Evolutionary conservation across 2,888 invertebrate genomes (phyloP).

Genomic region (Epistrophella euchroma): DNA sequence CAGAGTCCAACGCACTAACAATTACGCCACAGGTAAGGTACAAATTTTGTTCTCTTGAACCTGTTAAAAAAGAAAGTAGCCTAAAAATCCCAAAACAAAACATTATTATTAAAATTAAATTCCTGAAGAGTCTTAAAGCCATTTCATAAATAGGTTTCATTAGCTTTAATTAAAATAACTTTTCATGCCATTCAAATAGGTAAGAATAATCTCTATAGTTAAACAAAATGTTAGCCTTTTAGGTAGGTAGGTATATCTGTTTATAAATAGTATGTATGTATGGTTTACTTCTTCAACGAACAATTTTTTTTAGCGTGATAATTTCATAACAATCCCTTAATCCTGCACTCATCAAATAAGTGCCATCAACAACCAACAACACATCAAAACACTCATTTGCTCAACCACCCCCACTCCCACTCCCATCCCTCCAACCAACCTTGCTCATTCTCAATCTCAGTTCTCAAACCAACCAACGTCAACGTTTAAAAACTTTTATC

Average conservation of each 20-base stretch:
- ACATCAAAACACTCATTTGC: neutral
- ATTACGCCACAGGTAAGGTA: too few relatives aligned
- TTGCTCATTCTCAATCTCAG: neutral
- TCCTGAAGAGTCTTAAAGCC: too few relatives aligned
- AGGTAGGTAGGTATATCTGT: neutral
- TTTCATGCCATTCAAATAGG: too few relatives aligned
- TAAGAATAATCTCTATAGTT: neutral
- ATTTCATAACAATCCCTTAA: conserved; percentile 20
- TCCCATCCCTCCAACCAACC: neutral
- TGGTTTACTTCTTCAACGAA: neutral
- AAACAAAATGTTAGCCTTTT: neutral
- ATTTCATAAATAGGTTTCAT: too few relatives aligned
- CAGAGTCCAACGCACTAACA: too few relatives aligned
- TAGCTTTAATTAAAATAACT: too few relatives aligned
- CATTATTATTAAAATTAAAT: too few relatives aligned
- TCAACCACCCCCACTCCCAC: neutral
- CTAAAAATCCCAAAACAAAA: too few relatives aligned
- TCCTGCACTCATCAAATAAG: conserved; percentile 17
- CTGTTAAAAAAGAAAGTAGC: too few relatives aligned
- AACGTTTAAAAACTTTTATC: conserved; percentile 26
- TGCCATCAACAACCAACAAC: conserved; percentile 4
- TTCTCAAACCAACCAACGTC: conserved; percentile 21
- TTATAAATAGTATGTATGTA: too few relatives aligned
- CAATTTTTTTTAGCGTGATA: conserved; percentile 3
- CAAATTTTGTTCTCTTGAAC: too few relatives aligned